Conservation (phyloP, 2,888 invertebrate species). For the Phasia obesa region DNA sequence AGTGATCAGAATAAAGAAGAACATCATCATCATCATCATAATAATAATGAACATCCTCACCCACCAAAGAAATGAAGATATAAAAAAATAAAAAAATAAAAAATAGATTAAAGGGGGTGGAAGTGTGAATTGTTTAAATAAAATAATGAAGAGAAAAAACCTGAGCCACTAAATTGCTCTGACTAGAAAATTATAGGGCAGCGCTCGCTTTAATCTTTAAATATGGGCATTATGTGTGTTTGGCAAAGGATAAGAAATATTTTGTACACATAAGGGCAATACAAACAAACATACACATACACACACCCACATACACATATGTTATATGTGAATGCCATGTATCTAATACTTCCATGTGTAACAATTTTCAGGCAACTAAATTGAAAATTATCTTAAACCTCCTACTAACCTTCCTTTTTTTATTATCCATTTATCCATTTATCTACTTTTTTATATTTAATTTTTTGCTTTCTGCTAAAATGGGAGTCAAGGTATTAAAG, state of each 20-base stretch:
- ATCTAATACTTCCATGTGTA: background rate
- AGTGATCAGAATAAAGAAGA: slow-evolving; percentile 47
- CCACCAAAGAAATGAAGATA: slow-evolving; percentile 1
- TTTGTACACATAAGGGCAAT: background rate
- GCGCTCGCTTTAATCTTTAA: slow-evolving; percentile 65
- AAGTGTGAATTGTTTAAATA: slow-evolving; percentile 44
- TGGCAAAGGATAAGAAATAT: slow-evolving; percentile 26
- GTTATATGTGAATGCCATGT: background rate
- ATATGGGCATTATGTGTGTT: slow-evolving; percentile 42
- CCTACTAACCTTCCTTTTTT: slow-evolving; percentile 9
- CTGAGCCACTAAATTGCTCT: slow-evolving; percentile 73
- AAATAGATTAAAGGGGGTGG: slow-evolving; percentile 27
- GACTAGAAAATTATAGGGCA: slow-evolving; percentile 79
- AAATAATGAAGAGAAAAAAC: slow-evolving; percentile 37
- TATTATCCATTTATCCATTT: slow-evolving; percentile 8
- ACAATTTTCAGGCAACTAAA: slow-evolving; percentile 52
- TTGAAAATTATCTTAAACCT: slow-evolving; percentile 54
- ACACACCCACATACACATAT: background rate
- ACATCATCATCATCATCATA: slow-evolving; percentile 8
- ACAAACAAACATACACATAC: slow-evolving; percentile 26
- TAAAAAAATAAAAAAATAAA: background rate
- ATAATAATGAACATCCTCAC: no score
- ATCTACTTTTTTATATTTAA: slow-evolving; percentile 29
- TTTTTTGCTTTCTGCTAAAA: background rate
- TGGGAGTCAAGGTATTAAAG: slow-evolving; percentile 47